A percentile compares a stretch with the other conserved stretches of the same genome.
These are phyloP conservation scores for Pogoniulus pusillus DNA, from an alignment of 2,797 vertebrate species.

Conservation along the genomic window DNA sequence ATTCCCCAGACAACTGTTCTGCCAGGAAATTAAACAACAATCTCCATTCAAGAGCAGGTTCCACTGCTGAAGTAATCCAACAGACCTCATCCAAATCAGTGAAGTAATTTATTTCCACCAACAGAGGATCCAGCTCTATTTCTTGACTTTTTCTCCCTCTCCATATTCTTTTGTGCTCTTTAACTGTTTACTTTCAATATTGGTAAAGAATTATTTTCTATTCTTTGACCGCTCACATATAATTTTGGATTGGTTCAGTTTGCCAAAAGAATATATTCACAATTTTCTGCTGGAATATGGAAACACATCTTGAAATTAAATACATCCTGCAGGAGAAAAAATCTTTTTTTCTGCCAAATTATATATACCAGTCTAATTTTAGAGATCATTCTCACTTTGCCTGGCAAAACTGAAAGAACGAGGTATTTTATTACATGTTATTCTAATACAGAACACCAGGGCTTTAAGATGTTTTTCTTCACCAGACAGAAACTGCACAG, in stretches of 20 bases:
- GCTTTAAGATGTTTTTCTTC: conserved; percentile 25
- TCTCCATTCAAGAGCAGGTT: background rate
- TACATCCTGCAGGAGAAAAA: background rate
- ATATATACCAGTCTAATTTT: background rate
- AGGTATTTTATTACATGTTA: background rate
- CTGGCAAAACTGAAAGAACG: background rate
- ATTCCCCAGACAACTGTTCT: background rate
- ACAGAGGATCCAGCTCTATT: background rate
- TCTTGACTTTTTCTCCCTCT: background rate
- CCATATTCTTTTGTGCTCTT: background rate
- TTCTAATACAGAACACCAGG: background rate
- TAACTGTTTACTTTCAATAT: background rate
- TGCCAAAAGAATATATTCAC: background rate
- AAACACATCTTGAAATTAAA: background rate
- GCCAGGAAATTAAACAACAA: conserved; percentile 8
- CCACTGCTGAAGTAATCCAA: conserved; percentile 2
- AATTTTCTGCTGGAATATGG: background rate
- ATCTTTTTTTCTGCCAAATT: background rate
- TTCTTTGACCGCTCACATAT: background rate
- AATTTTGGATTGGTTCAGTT: background rate
- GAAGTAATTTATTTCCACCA: background rate
- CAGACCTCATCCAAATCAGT: background rate
- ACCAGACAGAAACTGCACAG: background rate
- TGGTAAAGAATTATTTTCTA: background rate
- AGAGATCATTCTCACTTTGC: background rate